Evolutionary conservation across 2,113 vertebrate genomes (phyloP).

Genomic region (Mus spicilegus): DNA sequence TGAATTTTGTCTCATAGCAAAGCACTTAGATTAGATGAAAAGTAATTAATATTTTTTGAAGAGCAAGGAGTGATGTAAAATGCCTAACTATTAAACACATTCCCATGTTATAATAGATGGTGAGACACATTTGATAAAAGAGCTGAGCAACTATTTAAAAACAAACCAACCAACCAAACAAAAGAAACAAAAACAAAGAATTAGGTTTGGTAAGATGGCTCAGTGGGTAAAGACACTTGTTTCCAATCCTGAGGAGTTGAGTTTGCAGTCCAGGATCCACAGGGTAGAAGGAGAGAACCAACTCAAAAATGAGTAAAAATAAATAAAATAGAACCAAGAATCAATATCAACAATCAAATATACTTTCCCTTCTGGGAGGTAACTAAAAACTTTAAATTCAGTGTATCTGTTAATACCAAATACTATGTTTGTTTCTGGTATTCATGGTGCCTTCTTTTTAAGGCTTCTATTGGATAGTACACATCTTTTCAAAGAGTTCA

Average conservation of each 20-base stretch:
- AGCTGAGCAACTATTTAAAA: neutral
- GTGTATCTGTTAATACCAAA: slow-evolving; percentile 35
- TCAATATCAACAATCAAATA: neutral
- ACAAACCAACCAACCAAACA: neutral
- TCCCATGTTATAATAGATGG: neutral
- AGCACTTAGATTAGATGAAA: slow-evolving; percentile 32
- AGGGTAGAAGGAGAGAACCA: neutral
- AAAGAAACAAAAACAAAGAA: neutral
- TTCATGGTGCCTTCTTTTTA: neutral
- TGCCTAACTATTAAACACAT: neutral
- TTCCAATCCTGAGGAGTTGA: neutral
- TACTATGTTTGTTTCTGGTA: slow-evolving; percentile 59
- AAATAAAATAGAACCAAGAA: neutral
- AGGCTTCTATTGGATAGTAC: slow-evolving; percentile 28
- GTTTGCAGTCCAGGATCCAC: neutral
- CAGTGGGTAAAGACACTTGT: neutral
- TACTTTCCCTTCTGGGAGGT: slow-evolving; percentile 39
- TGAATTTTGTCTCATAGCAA: neutral
- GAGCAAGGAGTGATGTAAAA: neutral
- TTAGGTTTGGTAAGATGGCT: neutral
- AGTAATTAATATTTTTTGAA: slow-evolving; percentile 13
- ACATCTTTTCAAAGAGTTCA: slow-evolving; percentile 67
- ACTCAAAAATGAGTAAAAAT: slow-evolving; percentile 6
- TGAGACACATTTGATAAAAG: neutral
- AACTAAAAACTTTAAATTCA: slow-evolving; percentile 44